Evolutionary conservation across 2,797 vertebrate species (phyloP), one percentile per base, ranked within the genome.

Genomic region (Smutsia gigantea): DNA sequence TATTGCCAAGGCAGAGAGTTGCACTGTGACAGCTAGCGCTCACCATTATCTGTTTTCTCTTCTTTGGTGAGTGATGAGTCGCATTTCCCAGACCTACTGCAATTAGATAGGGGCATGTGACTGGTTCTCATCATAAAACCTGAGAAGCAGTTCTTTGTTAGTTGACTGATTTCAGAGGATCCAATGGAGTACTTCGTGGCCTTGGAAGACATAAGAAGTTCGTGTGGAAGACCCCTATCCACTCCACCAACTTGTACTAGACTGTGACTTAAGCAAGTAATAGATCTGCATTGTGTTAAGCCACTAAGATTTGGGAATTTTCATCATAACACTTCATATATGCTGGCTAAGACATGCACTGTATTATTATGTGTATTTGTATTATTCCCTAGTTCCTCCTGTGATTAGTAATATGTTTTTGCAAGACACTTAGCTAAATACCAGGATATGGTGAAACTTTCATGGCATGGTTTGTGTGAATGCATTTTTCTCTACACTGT

Each of bases 91-190:
- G 49, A 57, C 7, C 1, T 9, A 57, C 19, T 37, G 7, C 25
- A 69, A 71, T 69, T 83, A 64, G 63, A 86, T 19, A 59, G 11
- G 13, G 25, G 82, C 31, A 23, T 14, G 25, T 74, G 55, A 75
- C 14, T 77, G 82, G 27, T 68, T 74, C 37, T 88, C 18, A 72
- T 7, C 57, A 34, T 77, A 64, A 90, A 92, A 87, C 13, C 49
- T 78, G 46, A 89, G 31, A 91, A 92, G 85, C 14, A 95, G 68
- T 72, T 86, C 39, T 86, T 88, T 31, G 2, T 85, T 59, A 57
- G 51, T 63, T 29, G 15, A 31, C 12, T 97, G 31, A 89, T 79
- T 66, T 94, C 46, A 92, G 55, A 78, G 21, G 55, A 63, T 29
- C 34, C 37, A n/a, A 1, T 42, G 18, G 13, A 66, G 23, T 37